phyloP scores from a whole-genome alignment of 2,888 invertebrate genomes.

The Strigamia transsilvanica region DNA sequence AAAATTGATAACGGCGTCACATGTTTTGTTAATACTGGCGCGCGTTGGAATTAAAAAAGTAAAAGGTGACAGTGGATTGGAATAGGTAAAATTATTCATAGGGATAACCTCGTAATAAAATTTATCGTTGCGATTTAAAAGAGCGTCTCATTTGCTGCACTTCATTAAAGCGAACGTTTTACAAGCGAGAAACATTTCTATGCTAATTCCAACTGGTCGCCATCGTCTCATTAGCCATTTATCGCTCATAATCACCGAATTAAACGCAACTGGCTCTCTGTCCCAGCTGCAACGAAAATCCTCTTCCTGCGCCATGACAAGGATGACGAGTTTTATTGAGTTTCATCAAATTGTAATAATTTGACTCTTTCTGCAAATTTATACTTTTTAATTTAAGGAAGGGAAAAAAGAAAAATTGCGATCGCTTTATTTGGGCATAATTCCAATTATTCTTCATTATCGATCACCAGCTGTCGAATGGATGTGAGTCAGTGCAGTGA shows the following conservation, averaged over 20 bases:
- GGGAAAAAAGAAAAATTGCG: background rate
- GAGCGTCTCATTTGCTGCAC: slow-evolving; percentile 49
- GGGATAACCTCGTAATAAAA: slow-evolving; percentile 45
- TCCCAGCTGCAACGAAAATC: slow-evolving; percentile 45
- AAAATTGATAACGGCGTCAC: background rate
- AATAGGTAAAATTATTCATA: slow-evolving; percentile 34
- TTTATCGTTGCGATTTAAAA: slow-evolving; percentile 41
- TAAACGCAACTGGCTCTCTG: slow-evolving; percentile 49
- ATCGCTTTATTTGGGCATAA: background rate
- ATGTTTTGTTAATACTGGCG: background rate
- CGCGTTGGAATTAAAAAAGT: background rate
- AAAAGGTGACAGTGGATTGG: background rate
- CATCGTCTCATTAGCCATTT: slow-evolving; percentile 48
- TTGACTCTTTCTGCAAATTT: background rate
- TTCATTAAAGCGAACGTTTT: slow-evolving; percentile 44
- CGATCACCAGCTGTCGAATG: slow-evolving; percentile 28
- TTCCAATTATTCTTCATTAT: background rate
- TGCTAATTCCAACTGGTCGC: slow-evolving; percentile 46
- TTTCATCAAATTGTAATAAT: background rate
- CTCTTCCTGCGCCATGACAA: slow-evolving; percentile 4
- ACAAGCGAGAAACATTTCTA: slow-evolving; percentile 48
- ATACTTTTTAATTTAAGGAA: background rate
- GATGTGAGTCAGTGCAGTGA: background rate
- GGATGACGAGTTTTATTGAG: slow-evolving; percentile 38
- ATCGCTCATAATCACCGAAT: slow-evolving; percentile 49